Evolutionary conservation across 2,888 invertebrate species (phyloP).

Genomic region (Epirrhoe alternata): DNA sequence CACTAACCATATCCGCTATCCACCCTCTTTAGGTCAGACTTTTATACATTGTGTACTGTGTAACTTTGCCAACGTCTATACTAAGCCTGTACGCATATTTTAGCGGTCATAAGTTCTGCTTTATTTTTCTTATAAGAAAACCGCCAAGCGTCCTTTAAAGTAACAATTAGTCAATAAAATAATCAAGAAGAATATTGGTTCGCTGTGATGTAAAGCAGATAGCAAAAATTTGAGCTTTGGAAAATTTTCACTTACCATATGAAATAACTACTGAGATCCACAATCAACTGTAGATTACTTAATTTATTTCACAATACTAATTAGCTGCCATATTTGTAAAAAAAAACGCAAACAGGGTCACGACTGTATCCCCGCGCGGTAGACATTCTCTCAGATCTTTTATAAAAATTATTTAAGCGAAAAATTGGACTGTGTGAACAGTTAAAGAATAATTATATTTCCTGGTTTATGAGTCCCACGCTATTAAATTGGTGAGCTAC

Average conservation of each 20-base stretch:
- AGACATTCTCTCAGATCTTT: too few species aligned
- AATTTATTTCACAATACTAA: slow-evolving; percentile 50
- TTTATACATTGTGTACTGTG: too few species aligned
- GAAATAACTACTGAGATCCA: slow-evolving; percentile 80
- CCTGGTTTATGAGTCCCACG: too few species aligned
- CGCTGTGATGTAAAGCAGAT: slow-evolving; percentile 47
- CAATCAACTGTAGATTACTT: slow-evolving; percentile 83
- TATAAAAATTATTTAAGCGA: too few species aligned
- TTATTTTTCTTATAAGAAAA: neutral
- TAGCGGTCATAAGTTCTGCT: neutral
- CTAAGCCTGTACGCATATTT: neutral
- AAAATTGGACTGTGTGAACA: too few species aligned
- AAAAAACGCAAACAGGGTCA: too few species aligned
- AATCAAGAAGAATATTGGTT: slow-evolving; percentile 77
- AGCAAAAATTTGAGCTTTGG: slow-evolving; percentile 65
- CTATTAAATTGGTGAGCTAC: too few species aligned
- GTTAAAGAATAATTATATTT: too few species aligned
- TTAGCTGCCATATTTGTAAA: slow-evolving; percentile 3
- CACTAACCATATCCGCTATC: neutral
- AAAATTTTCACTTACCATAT: slow-evolving; percentile 68
- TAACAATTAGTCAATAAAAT: slow-evolving; percentile 54
- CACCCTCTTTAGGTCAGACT: too few species aligned
- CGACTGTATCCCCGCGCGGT: too few species aligned
- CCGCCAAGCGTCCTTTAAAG: slow-evolving; percentile 24
- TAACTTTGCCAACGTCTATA: neutral